These are phyloP conservation scores for Macroglossus sobrinus DNA, from an alignment of 2,113 vertebrate species.

Conservation along the genomic window DNA sequence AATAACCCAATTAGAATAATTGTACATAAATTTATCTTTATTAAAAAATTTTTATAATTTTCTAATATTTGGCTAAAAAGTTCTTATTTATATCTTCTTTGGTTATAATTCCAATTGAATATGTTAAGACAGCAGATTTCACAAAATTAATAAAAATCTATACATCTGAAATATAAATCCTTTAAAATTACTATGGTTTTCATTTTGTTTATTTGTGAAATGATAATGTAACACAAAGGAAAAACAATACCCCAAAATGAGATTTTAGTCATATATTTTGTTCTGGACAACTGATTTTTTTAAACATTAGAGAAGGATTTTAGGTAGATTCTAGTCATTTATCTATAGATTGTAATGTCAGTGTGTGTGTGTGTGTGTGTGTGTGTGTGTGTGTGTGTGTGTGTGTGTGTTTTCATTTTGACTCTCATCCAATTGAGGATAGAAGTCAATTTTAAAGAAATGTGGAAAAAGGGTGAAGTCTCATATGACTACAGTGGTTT, in stretches of 20 bases:
- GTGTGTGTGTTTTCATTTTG: neutral
- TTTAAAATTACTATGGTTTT: constrained; percentile 16
- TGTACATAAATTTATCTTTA: neutral
- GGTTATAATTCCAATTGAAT: neutral
- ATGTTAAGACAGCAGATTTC: neutral
- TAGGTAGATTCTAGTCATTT: neutral
- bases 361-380: too few species aligned
- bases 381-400: too few species aligned
- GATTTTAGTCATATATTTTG: neutral
- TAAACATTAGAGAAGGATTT: neutral
- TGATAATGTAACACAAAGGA: neutral
- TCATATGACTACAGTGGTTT: neutral
- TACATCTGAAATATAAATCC: constrained; percentile 1
- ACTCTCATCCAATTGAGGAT: neutral
- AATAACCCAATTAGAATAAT: constrained; percentile 24
- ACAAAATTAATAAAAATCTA: neutral
- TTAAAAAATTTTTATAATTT: constrained; percentile 29
- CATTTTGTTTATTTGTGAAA: neutral
- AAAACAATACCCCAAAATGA: neutral
- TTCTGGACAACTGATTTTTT: neutral
- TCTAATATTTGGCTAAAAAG: neutral
- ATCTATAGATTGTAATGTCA: neutral
- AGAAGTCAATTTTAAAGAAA: neutral
- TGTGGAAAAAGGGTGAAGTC: neutral
- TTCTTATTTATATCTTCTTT: neutral